Base-by-base conservation (phyloP, 2,888 invertebrate genomes). In the Oscheius sp. region DNA sequence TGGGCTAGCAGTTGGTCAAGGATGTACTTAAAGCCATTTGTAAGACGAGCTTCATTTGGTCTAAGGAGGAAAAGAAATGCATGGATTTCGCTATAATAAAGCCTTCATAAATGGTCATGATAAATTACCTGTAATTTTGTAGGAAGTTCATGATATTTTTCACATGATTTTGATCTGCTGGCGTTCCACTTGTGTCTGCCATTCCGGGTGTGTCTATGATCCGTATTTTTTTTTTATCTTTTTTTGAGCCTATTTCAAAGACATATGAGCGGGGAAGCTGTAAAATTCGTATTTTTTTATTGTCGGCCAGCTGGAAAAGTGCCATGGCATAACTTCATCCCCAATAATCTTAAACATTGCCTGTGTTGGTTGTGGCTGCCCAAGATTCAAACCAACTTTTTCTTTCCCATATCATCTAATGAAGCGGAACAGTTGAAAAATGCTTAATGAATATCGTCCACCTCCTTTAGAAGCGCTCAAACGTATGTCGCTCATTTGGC, bases 1-100 rank as follows among this genome's bases (percentile, higher is more conserved):
- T 82, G 68, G 4, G 66, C 69, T 20, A 81, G 62, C 5, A 81
- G 47, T 56, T 82, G 74, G 24, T 73, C 65, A 59, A 82, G 66
- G 63, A 81, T 81, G 56, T 72, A 81, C 28, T 70, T 44, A 63
- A 81, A 78, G 4, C 44, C 32, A 5, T 65, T 32, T 6, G 68
- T 75, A 5, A 71, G 33, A 2, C 71, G 30, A 2, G 73, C 24
- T 9, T 64, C 36, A 61, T 79, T 79, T 2, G 80, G 64, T 51
- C 71, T 73, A 38, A 81, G 33, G 47, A 79, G 41, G 36, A 79
- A 74, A 51, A 59, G 70, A 47, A 76, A 73, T 9, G 63, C 75
- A 57, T 76, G 72, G 22, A 76, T 38, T 38, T 70, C 62, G 9
- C 64, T 61, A 57, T 66, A 41, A 61, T 20, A n/a, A 2, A 4